phyloP scores from a whole-genome alignment of 2,888 invertebrate genomes.

The Achlya flavicornis region DNA sequence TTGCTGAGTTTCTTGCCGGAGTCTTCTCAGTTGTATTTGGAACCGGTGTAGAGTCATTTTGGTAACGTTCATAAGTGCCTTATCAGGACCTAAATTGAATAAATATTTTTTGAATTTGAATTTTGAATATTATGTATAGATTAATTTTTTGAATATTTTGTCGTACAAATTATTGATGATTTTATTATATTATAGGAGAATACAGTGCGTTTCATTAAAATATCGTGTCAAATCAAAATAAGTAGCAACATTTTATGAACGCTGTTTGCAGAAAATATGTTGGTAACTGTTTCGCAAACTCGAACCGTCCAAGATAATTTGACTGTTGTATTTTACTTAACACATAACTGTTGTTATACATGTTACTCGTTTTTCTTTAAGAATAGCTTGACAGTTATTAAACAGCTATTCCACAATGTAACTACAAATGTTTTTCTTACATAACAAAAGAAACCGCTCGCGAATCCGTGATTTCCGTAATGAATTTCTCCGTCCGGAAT shows the following conservation, averaged over 20 bases:
- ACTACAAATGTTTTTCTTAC: constrained; percentile 6
- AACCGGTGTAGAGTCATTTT: too few species aligned
- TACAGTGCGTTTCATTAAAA: not conserved
- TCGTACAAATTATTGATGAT: too few species aligned
- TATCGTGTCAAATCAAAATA: not conserved
- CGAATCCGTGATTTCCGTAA: constrained; percentile 40
- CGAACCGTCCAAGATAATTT: not conserved
- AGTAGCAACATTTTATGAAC: not conserved
- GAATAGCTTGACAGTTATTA: constrained; percentile 9
- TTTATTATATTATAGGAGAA: too few species aligned
- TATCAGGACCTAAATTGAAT: too few species aligned
- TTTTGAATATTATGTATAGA: too few species aligned
- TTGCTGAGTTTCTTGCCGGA: too few species aligned
- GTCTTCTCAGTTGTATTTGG: too few species aligned
- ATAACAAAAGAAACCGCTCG: constrained; percentile 25
- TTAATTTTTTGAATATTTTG: too few species aligned
- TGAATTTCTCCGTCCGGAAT: constrained; percentile 39
- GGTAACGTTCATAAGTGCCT: too few species aligned
- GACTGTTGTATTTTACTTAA: constrained; percentile 8
- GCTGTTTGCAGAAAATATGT: not conserved
- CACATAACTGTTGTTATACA: constrained; percentile 7
- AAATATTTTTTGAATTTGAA: too few species aligned
- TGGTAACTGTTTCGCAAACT: constrained; percentile 5
- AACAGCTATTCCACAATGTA: not conserved
- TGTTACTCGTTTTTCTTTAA: constrained; percentile 9